Evolutionary conservation across 2,888 invertebrate species (phyloP).

Genomic region (Lottia scabra): DNA sequence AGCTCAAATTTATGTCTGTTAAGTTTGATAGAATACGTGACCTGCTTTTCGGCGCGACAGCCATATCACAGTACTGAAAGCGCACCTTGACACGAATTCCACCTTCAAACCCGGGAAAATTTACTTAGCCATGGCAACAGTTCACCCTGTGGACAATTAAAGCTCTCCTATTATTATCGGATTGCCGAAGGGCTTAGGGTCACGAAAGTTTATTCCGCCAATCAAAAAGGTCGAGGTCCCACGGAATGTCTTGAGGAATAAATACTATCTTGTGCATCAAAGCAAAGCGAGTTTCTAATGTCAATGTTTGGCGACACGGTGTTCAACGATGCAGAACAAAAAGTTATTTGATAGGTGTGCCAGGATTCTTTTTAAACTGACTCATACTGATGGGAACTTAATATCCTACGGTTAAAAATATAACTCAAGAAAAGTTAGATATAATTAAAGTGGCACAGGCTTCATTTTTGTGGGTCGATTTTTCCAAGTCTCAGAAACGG

Average conservation of each 20-base stretch:
- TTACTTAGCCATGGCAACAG: neutral
- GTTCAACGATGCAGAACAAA: neutral
- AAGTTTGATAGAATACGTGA: too few relatives aligned
- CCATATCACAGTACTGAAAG: too few relatives aligned
- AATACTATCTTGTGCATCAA: constrained; percentile 7
- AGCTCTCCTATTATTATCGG: constrained; percentile 2
- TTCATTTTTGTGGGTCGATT: too few relatives aligned
- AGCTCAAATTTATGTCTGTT: too few relatives aligned
- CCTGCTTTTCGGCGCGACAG: too few relatives aligned
- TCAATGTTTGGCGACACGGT: constrained; percentile 3
- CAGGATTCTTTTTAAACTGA: neutral
- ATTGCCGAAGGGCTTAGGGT: constrained; percentile 6
- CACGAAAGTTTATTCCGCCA: constrained; percentile 5
- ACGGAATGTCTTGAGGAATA: constrained; percentile 3
- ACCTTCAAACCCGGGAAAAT: neutral
- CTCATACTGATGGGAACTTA: neutral
- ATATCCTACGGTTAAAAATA: too few relatives aligned
- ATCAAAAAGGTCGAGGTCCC: constrained; percentile 1
- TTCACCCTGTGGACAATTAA: constrained; percentile 1
- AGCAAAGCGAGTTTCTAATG: neutral
- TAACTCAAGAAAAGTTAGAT: too few relatives aligned
- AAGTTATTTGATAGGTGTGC: neutral
- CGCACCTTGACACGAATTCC: constrained; percentile 1
- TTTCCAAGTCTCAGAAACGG: too few relatives aligned
- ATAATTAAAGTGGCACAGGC: too few relatives aligned